These are phyloP conservation scores for Sinelater perroti DNA, from an alignment of 2,888 invertebrate genomes.

Conservation along the genomic window DNA sequence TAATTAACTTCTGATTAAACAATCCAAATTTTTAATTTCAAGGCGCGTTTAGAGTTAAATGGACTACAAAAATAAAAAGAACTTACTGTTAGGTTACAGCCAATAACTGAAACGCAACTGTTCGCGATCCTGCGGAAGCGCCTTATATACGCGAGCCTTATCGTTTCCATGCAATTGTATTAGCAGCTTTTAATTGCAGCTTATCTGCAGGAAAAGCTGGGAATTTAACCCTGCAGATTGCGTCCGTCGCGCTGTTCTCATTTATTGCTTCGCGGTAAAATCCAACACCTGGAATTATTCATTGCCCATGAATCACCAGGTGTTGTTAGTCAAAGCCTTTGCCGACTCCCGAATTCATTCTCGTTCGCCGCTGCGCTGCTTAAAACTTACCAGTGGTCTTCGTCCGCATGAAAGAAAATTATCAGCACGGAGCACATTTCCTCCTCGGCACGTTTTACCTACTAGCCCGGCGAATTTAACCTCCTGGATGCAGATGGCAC, in stretches of 20 bases:
- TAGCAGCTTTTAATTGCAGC: constrained; percentile 7
- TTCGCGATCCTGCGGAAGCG: neutral
- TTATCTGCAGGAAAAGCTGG: constrained; percentile 8
- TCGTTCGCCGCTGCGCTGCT: neutral
- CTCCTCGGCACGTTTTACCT: neutral
- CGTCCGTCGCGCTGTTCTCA: constrained; percentile 5
- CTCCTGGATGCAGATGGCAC: neutral
- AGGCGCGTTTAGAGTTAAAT: too few relatives aligned
- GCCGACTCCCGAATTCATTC: neutral
- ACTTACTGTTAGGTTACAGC: too few relatives aligned
- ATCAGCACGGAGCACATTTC: neutral
- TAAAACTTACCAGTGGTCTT: too few relatives aligned
- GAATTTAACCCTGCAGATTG: constrained; percentile 12
- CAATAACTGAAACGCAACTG: too few relatives aligned
- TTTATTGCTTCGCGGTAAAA: neutral
- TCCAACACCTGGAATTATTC: neutral
- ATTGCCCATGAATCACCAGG: neutral
- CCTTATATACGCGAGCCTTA: neutral
- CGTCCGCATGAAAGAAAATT: too few relatives aligned
- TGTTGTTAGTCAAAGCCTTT: neutral
- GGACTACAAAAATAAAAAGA: too few relatives aligned
- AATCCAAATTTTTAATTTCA: too few relatives aligned
- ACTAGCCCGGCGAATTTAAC: neutral
- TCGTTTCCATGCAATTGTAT: constrained; percentile 10
- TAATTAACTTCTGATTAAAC: too few relatives aligned